Evolutionary conservation across 2,113 vertebrate genomes (phyloP).

Genomic region (Regulus satrapa): DNA sequence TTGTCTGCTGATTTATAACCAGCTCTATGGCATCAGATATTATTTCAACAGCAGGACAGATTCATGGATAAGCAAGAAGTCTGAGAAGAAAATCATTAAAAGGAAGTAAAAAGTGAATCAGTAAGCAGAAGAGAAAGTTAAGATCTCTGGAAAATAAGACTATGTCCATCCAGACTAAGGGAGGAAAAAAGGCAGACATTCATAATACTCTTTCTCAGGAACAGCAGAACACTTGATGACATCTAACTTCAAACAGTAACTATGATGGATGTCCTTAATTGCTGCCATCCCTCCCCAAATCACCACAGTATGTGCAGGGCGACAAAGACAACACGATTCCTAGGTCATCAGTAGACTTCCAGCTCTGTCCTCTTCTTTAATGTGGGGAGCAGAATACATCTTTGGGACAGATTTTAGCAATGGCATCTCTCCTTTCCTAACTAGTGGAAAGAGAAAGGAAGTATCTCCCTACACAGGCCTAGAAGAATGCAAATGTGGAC

Average conservation of each 20-base stretch:
- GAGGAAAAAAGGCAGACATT: background rate
- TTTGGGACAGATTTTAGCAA: background rate
- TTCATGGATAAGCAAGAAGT: background rate
- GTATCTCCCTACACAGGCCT: background rate
- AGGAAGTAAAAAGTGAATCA: background rate
- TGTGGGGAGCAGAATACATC: background rate
- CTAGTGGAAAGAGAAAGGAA: background rate
- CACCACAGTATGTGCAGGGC: background rate
- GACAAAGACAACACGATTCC: background rate
- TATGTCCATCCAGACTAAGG: background rate
- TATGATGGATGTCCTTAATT: background rate
- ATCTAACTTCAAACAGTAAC: background rate
- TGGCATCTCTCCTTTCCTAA: background rate
- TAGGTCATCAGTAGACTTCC: background rate
- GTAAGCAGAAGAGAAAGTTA: background rate
- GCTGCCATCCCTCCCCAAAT: background rate
- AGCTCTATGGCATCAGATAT: background rate
- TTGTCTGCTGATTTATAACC: background rate
- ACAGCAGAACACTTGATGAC: background rate
- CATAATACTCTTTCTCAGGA: background rate
- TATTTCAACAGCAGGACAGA: background rate
- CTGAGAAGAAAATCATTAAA: background rate
- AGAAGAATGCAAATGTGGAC: background rate
- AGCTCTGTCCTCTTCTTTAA: background rate
- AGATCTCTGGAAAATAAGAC: background rate